Percentiles rank a stretch among this genome's conserved stretches.
Evolutionary conservation across 2,888 invertebrate genomes (phyloP).

Genomic region (Stictocephala bisonia): DNA sequence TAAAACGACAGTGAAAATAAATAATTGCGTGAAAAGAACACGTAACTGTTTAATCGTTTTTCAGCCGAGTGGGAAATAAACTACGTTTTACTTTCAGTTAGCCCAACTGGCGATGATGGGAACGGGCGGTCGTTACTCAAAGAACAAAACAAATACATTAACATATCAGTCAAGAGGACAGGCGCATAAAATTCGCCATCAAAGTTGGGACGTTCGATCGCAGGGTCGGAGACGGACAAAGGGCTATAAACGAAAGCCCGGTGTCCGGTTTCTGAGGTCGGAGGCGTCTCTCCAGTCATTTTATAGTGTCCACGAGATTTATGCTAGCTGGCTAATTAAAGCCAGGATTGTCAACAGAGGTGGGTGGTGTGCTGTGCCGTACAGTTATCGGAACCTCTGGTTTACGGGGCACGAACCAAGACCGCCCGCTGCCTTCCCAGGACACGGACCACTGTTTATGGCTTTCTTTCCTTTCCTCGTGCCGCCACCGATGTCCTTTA

Average conservation of each 20-base stretch:
- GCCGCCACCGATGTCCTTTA: too few species aligned
- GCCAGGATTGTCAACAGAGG: constrained; percentile 22
- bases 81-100: too few species aligned
- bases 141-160: too few species aligned
- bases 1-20: too few species aligned
- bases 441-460: too few species aligned
- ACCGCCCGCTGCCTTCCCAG: not conserved
- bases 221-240: not conserved
- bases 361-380: constrained; percentile 10
- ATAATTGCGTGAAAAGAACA: too few species aligned
- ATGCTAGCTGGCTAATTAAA: constrained; percentile 13
- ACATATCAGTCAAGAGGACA: too few species aligned
- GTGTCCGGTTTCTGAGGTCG: constrained; percentile 34
- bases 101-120: too few species aligned
- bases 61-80: too few species aligned
- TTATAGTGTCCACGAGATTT: not conserved
- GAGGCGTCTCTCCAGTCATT: not conserved
- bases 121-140: too few species aligned
- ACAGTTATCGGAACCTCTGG: constrained; percentile 4
- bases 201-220: not conserved
- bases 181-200: constrained; percentile 25
- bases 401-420: not conserved
- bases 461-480: too few species aligned
- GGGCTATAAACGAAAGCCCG: constrained; percentile 35
- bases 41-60: too few species aligned